Conservation (phyloP, 2,797 vertebrate species). For the Sebastes variabilis region DNA sequence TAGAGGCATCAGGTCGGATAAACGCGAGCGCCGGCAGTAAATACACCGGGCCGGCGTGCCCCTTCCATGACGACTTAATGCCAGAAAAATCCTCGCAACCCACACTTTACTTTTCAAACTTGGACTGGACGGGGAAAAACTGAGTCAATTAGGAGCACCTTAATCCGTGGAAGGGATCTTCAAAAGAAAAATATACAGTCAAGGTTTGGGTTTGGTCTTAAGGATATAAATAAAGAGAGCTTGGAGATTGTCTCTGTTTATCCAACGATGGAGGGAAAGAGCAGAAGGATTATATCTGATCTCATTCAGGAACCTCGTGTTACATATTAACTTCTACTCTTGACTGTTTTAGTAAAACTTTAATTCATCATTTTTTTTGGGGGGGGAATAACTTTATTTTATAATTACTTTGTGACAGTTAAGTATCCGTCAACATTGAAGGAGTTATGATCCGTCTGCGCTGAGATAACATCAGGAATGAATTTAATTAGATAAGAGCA, state of each 20-base stretch:
- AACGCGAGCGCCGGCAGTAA: slow-evolving; percentile 72
- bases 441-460: background rate
- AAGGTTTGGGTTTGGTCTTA: slow-evolving; percentile 72
- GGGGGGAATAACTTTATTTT: background rate
- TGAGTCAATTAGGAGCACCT: slow-evolving; percentile 76
- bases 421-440: slow-evolving; percentile 35
- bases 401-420: slow-evolving; percentile 45
- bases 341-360: slow-evolving; percentile 49
- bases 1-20: slow-evolving; percentile 79
- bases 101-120: slow-evolving; percentile 78
- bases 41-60: slow-evolving; percentile 54
- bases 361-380: no score
- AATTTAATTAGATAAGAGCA: slow-evolving; percentile 46
- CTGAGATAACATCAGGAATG: slow-evolving; percentile 5
- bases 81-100: slow-evolving; percentile 63
- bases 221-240: slow-evolving; percentile 74
- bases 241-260: slow-evolving; percentile 72
- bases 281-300: slow-evolving; percentile 67
- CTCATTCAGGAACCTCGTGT: slow-evolving; percentile 52
- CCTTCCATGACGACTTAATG: slow-evolving; percentile 77
- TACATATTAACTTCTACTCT: slow-evolving; percentile 63
- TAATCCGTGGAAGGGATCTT: slow-evolving; percentile 73
- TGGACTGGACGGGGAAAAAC: slow-evolving; percentile 67
- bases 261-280: slow-evolving; percentile 65
- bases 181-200: slow-evolving; percentile 74